These are phyloP conservation scores for Coluber constrictor DNA, from an alignment of 2,797 vertebrate genomes.

Conservation along the genomic window DNA sequence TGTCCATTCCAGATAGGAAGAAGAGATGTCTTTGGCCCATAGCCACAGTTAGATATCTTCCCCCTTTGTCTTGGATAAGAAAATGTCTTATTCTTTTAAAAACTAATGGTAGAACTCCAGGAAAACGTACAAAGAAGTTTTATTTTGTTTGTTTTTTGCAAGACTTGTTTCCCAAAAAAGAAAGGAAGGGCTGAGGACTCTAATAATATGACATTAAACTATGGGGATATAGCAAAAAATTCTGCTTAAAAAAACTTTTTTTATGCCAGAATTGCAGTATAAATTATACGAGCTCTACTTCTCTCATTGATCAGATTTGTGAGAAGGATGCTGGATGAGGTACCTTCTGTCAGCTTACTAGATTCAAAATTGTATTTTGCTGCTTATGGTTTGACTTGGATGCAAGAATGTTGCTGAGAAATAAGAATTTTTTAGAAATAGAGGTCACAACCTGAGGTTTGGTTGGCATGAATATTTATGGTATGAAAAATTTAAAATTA, in stretches of 20 bases:
- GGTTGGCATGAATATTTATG: too few relatives aligned
- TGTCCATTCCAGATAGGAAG: background rate
- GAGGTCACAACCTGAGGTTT: too few relatives aligned
- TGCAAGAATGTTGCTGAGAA: too few relatives aligned
- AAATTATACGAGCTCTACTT: background rate
- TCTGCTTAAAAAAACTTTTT: background rate
- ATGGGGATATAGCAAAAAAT: background rate
- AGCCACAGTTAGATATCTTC: background rate
- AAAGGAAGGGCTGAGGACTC: background rate
- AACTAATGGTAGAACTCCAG: too few relatives aligned
- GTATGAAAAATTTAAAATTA: too few relatives aligned
- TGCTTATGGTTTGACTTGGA: too few relatives aligned
- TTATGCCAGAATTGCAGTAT: background rate
- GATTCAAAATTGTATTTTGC: too few relatives aligned
- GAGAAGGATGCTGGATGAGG: background rate
- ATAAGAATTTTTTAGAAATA: too few relatives aligned
- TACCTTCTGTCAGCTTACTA: background rate
- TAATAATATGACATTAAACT: background rate
- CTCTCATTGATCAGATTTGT: background rate
- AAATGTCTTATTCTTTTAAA: background rate
- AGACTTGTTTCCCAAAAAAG: background rate
- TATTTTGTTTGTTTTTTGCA: background rate
- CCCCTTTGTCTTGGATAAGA: background rate
- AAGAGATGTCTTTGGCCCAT: background rate
- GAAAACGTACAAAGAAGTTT: too few relatives aligned